phyloP scores from a whole-genome alignment of 2,113 vertebrate genomes.

The Oryzias curvinotus region DNA sequence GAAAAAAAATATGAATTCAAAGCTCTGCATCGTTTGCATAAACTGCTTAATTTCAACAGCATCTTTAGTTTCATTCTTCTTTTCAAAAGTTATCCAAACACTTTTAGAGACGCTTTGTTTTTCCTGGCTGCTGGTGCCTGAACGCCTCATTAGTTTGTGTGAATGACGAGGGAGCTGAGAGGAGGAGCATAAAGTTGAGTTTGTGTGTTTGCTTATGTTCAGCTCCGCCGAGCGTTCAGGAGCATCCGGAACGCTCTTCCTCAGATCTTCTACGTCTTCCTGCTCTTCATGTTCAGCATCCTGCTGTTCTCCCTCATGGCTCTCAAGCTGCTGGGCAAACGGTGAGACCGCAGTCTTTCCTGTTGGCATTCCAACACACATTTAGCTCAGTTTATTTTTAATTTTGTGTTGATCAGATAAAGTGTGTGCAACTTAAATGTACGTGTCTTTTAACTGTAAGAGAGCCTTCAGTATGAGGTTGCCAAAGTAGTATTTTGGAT shows the following conservation, averaged over 20 bases:
- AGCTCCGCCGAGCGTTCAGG: constrained; percentile 89
- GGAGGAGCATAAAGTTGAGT: background rate
- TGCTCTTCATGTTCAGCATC: constrained; percentile 92
- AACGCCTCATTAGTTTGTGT: constrained; percentile 11
- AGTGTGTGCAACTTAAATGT: too few species aligned
- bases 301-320: constrained; percentile 94
- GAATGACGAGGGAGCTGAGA: constrained; percentile 1
- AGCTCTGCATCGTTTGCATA: too few species aligned
- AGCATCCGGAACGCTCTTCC: constrained; percentile 91
- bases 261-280: constrained; percentile 87
- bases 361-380: background rate
- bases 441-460: too few species aligned
- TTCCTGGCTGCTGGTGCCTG: constrained; percentile 9
- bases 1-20: too few species aligned
- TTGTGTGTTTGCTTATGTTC: constrained; percentile 46
- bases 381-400: too few species aligned
- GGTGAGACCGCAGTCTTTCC: constrained; percentile 65
- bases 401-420: too few species aligned
- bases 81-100: background rate
- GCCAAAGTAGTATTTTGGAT: too few species aligned
- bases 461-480: too few species aligned
- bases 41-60: background rate
- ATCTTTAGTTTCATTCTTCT: background rate
- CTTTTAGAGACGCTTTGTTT: too few species aligned
- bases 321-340: constrained; percentile 87